A percentile compares a stretch with the other conserved stretches of the same genome.
Evolutionary conservation across 2,888 invertebrate species (phyloP).

Genomic region (Lochmaea capreae): DNA sequence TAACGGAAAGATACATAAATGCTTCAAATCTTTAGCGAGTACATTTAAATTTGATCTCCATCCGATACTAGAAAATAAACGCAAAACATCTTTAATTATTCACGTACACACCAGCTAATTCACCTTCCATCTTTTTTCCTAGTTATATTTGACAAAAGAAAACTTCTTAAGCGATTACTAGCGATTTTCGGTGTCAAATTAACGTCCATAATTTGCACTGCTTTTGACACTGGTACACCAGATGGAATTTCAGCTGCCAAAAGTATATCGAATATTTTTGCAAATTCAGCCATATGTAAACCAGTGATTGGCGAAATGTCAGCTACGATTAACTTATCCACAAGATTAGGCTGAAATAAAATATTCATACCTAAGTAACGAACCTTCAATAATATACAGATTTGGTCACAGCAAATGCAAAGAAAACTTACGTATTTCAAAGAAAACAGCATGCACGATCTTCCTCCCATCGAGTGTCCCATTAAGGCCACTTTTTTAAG

Average conservation of each 20-base stretch:
- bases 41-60: constrained; percentile 87
- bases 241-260: constrained; percentile 71
- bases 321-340: constrained; percentile 76
- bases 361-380: background rate
- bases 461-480: constrained; percentile 96
- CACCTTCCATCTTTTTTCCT: constrained; percentile 60
- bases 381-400: background rate
- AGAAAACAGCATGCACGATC: constrained; percentile 87
- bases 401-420: no score
- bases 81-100: background rate
- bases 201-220: constrained; percentile 75
- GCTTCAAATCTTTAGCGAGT: constrained; percentile 74
- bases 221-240: constrained; percentile 75
- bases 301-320: constrained; percentile 76
- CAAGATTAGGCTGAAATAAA: constrained; percentile 68
- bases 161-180: constrained; percentile 67
- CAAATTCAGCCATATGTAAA: background rate
- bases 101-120: background rate
- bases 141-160: constrained; percentile 86
- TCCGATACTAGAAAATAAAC: constrained; percentile 65
- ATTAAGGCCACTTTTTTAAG: constrained; percentile 76
- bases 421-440: constrained; percentile 72
- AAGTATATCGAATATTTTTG: background rate
- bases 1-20: constrained; percentile 75
- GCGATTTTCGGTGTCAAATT: constrained; percentile 71